These are phyloP conservation scores for Ophiodon elongatus DNA, from an alignment of 2,113 vertebrate genomes.

Conservation along the genomic window DNA sequence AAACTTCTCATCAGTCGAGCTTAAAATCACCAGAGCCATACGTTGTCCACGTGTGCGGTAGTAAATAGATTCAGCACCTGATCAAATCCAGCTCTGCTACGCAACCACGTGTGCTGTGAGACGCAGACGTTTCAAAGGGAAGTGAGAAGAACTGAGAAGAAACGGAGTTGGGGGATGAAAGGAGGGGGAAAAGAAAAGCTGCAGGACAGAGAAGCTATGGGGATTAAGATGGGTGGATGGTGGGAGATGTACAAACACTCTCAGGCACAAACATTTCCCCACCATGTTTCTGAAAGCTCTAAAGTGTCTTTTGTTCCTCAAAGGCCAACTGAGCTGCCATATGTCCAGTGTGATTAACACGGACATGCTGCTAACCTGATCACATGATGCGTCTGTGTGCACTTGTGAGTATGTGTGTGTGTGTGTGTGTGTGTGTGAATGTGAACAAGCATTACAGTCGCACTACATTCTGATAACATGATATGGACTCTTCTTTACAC, in stretches of 20 bases:
- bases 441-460: background rate
- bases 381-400: background rate
- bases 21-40: background rate
- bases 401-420: background rate
- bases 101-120: constrained; percentile 28
- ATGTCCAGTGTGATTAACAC: background rate
- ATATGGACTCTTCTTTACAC: background rate
- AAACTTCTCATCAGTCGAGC: constrained; percentile 6
- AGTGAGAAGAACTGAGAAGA: background rate
- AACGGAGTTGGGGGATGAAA: background rate
- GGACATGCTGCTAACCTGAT: background rate
- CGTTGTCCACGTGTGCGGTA: background rate
- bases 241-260: background rate
- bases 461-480: background rate
- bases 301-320: background rate
- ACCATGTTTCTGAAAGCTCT: background rate
- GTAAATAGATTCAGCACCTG: constrained; percentile 30
- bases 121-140: constrained; percentile 4
- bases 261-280: background rate
- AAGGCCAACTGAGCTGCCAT: background rate
- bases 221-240: background rate
- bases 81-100: constrained; percentile 7
- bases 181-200: background rate
- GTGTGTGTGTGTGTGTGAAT: background rate
- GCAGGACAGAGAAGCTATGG: background rate